Base-by-base conservation (phyloP, 1,140 invertebrate genomes). In the Dolichoris vasculosae region DNA sequence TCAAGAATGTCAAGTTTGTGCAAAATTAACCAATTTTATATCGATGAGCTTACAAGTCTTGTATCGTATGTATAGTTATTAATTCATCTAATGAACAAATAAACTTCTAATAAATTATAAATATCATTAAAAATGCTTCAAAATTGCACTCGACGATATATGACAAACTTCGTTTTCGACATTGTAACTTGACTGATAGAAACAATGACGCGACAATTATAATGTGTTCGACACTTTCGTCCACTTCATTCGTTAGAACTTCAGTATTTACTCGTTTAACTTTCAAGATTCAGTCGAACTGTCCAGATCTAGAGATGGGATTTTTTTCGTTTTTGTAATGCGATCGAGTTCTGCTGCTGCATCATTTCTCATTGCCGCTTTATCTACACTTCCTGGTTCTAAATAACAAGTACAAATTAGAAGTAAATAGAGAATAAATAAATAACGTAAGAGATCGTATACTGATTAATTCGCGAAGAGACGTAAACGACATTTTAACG, bases 291-390 rank as follows among this genome's bases (percentile, higher is more conserved):
- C 92, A 75, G 90, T 91, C 6, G 91, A 92, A 2, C 90, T 90
- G 75, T 93, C 92, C 26, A 91, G 83, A 82, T 93, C 92, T 1
- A 88, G 88, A 43, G 93, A 92, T 84, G 93, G 92, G 75, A 94
- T 91, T 85, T 96, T 96, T 90, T 96, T 97, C 83, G 95, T 95
- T 90, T 96, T 94, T 82, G 97, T 96, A 89, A 98, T 95, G 85
- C 97, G 95, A 92, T 99, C 98, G 32, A 98, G 94, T 93, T 98
- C 97, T n/a, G 97, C 97, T 38, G 97, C 97, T 38, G 97, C 97
- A 92, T 98, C 97, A 20, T 96, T 97, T 81, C 97, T 95, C 93
- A 98, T 96, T 7, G 96, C 94, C 87, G 95, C 92, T 88, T 96
- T 96, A 83, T 94, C 94, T 8, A 93, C 90, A 59, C 89, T 90